phyloP scores from a whole-genome alignment of 2,797 vertebrate genomes.

The Halcyon leucocephala region DNA sequence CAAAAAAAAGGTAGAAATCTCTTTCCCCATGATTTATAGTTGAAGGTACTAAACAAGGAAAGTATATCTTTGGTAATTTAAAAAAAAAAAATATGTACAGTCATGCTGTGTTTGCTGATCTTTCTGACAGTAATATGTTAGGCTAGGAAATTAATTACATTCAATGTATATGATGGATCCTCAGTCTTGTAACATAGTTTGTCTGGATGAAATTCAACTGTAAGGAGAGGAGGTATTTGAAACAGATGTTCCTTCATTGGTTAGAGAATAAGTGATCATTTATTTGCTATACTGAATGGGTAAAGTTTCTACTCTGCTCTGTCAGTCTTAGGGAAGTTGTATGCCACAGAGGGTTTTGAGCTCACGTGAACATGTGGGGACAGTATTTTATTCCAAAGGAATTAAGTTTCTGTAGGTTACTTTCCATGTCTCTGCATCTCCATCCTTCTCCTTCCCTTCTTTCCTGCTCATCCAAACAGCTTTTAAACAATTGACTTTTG shows the following conservation, averaged over 20 bases:
- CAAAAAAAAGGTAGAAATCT: background rate
- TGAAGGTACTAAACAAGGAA: background rate
- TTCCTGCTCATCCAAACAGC: background rate
- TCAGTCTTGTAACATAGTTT: background rate
- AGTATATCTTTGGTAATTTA: background rate
- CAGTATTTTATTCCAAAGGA: background rate
- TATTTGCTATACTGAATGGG: background rate
- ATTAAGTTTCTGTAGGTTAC: background rate
- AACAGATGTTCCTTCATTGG: background rate
- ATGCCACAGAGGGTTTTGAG: background rate
- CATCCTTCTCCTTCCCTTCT: background rate
- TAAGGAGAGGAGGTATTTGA: background rate
- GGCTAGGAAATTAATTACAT: background rate
- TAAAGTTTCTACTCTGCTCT: background rate
- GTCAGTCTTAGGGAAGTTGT: background rate
- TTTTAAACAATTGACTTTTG: background rate
- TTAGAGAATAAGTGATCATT: background rate
- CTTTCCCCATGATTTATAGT: background rate
- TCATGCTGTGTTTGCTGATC: background rate
- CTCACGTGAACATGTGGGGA: fast-evolving
- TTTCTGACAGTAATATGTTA: background rate
- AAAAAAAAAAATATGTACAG: background rate
- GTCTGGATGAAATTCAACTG: background rate
- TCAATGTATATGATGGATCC: background rate
- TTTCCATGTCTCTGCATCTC: background rate